These are phyloP conservation scores for Origma solitaria DNA, from an alignment of 2,113 vertebrate genomes.

Conservation along the genomic window DNA sequence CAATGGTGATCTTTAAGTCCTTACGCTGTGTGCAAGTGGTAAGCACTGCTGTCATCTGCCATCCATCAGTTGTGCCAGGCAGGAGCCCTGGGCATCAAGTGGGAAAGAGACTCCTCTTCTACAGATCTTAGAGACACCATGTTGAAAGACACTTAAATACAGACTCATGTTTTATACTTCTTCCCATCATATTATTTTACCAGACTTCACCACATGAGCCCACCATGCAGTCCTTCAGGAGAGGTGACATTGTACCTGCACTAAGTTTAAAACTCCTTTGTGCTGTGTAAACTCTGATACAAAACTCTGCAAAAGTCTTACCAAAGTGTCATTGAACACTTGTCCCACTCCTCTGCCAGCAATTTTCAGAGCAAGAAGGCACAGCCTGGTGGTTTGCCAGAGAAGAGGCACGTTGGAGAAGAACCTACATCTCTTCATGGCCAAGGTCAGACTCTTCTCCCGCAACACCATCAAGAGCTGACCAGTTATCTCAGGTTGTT, in stretches of 20 bases:
- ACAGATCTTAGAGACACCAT: background rate
- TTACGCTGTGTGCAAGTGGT: background rate
- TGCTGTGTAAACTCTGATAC: background rate
- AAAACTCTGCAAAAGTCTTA: background rate
- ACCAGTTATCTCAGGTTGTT: background rate
- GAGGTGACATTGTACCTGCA: background rate
- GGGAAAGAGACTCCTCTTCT: background rate
- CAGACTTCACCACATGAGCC: background rate
- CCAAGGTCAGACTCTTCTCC: background rate
- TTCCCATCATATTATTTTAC: background rate
- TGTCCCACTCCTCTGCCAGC: background rate
- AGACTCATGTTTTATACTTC: background rate
- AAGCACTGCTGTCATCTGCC: background rate
- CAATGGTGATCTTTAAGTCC: background rate
- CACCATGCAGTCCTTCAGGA: background rate
- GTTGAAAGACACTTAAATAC: background rate
- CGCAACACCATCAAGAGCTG: background rate
- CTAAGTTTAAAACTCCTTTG: background rate
- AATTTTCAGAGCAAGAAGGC: background rate
- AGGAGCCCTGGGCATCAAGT: background rate
- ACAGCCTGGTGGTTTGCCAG: background rate
- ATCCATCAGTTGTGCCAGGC: background rate
- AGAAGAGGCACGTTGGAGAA: background rate
- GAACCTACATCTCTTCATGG: fast-evolving
- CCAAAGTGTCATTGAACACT: background rate